These are phyloP conservation scores for Hyalella azteca DNA, from an alignment of 2,888 invertebrate species.

Conservation along the genomic window DNA sequence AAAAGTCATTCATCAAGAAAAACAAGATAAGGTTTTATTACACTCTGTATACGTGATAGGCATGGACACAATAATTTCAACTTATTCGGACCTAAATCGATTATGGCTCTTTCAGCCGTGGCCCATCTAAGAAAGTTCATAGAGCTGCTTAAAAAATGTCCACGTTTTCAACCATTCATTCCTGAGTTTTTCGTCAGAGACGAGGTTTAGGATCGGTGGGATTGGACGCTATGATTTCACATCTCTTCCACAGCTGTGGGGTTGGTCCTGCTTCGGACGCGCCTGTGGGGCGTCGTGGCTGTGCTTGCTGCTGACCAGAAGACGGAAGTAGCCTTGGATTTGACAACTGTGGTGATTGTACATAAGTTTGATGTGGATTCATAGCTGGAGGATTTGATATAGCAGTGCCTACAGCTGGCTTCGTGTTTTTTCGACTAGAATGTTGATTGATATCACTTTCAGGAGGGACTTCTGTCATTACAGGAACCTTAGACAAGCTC, in stretches of 20 bases:
- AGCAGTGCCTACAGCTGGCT: slow-evolving; percentile 67
- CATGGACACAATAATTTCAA: too few relatives aligned
- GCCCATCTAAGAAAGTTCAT: neutral
- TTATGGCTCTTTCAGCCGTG: too few relatives aligned
- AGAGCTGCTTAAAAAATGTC: neutral
- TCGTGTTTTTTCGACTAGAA: slow-evolving; percentile 70
- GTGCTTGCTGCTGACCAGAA: slow-evolving; percentile 68
- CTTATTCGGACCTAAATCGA: too few relatives aligned
- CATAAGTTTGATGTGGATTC: too few relatives aligned
- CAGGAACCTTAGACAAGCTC: neutral
- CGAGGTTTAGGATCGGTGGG: slow-evolving; percentile 56
- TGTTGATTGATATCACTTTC: slow-evolving; percentile 66
- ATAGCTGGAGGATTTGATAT: too few relatives aligned
- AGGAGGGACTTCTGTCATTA: neutral
- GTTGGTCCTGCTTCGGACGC: slow-evolving; percentile 14
- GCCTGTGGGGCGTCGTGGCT: slow-evolving; percentile 57
- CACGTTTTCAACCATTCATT: neutral
- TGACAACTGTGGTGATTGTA: neutral
- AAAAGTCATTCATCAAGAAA: slow-evolving; percentile 30
- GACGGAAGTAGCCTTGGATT: neutral
- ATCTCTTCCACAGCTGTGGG: slow-evolving; percentile 57
- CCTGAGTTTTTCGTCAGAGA: slow-evolving; percentile 38
- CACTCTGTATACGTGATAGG: too few relatives aligned
- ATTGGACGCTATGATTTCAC: slow-evolving; percentile 59
- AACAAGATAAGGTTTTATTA: too few relatives aligned